Percentiles rank a stretch among this genome's conserved stretches.
phyloP scores from a whole-genome alignment of 1,140 invertebrate species.

The Zaprionus capensis region DNA sequence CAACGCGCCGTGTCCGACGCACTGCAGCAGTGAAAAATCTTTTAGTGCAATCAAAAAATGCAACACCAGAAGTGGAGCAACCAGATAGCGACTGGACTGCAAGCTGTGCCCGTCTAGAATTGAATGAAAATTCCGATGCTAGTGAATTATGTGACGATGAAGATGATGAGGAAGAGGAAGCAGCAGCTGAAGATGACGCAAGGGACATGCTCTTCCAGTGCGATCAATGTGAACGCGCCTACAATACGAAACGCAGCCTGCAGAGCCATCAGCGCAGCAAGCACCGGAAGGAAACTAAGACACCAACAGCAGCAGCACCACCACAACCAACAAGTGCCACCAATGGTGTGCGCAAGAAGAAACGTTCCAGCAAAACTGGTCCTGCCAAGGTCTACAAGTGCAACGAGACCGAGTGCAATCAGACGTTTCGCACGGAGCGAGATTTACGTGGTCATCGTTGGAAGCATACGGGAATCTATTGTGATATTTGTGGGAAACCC shows the following conservation, averaged over 20 bases:
- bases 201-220: slow-evolving; percentile 74
- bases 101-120: background rate
- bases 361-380: slow-evolving; percentile 30
- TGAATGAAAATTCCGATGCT: background rate
- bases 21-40: slow-evolving; percentile 15
- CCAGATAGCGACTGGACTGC: background rate
- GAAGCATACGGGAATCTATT: slow-evolving; percentile 79
- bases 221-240: slow-evolving; percentile 66
- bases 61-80: background rate
- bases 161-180: slow-evolving; percentile 8
- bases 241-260: slow-evolving; percentile 69
- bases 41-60: background rate
- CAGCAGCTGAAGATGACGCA: slow-evolving; percentile 28
- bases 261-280: slow-evolving; percentile 64
- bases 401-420: slow-evolving; percentile 53
- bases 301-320: background rate
- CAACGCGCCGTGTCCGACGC: slow-evolving; percentile 14
- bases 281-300: slow-evolving; percentile 35
- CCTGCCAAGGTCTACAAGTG: slow-evolving; percentile 58
- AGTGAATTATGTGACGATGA: slow-evolving; percentile 20
- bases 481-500: slow-evolving; percentile 77
- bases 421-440: slow-evolving; percentile 71
- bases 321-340: background rate
- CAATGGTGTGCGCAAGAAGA: slow-evolving; percentile 8
- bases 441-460: slow-evolving; percentile 70